Base-by-base conservation (phyloP, 2,113 vertebrate species). In the Epinephelus moara region DNA sequence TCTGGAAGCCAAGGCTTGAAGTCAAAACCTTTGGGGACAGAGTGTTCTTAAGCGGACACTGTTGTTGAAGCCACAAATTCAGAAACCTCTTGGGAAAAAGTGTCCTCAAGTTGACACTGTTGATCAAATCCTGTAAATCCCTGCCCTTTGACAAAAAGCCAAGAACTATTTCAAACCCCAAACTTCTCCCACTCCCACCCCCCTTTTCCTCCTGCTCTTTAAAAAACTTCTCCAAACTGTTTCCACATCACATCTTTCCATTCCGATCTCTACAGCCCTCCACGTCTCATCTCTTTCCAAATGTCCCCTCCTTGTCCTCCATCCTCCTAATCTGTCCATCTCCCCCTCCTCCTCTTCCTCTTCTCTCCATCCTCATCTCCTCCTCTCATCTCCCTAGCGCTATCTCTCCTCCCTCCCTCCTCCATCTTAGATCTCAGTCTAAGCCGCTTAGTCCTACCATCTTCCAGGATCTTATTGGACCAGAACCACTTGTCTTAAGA, bases 401-500 rank as follows among this genome's bases (percentile, higher is more conserved):
- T 85, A 89, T 92, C 91, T 88, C 75, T 91, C 83, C 75, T 89
- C 82, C 82, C 84, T 80, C 86, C 84, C 79, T 80, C 86, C 68
- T 67, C 68, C 85, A 93, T 92, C 89, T 93, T 73, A 89, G 92
- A 93, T 94, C 85, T 90, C 15, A 67, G 81, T 85, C 75, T 94
- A 94, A 94, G 93, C 93, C 47, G 93, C 93, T 94, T 94, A 94
- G 94, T 94, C 89, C 90, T 91, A 89, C 94, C 93, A 95, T 94
- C 94, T 94, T 87, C 90, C 85, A 68, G 93, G 93, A 92, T 94
- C 85, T 90, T 89, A 94, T 84, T 93, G 91, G 94, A 95, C 94
- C 95, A 92, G 93, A 95, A 95, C 94, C 94, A 93, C 94, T 95
- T 94, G 91, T 93, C 92, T 91, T 89, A 85, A 92, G 95, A 96